Evolutionary conservation across 2,888 invertebrate genomes (phyloP), one percentile per base, ranked within the genome.

Genomic region (Augiades crinisus): DNA sequence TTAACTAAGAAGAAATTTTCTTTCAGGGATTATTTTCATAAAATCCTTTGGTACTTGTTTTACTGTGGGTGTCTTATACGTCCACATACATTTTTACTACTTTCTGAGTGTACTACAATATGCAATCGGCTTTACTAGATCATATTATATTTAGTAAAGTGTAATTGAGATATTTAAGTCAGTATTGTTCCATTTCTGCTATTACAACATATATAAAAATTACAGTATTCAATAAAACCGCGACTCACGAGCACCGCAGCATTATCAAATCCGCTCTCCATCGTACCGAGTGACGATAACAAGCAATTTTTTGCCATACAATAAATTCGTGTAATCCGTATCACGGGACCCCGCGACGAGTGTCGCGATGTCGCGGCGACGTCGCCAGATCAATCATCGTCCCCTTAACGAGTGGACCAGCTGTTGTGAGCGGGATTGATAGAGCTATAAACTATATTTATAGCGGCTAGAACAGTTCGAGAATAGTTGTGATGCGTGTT

Each of bases 391-490:
- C 89, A 75, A 81, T 89, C 89, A 88, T 87, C 87, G 80, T 72
- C 74, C 66, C 65, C 75, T 83, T 87, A 88, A 86, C 85, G 87
- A 84, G 78, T 73, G 63, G 58, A 60, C 69, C 87, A 86, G 87
- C 88, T 88, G 88, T 75, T 85, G 74, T 75, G 67, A 61, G 59
- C 63, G 68, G 67, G 86, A 87, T 86, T 87, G 85, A 87, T 88
- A 74, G 83, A 76, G 72, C 82, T 77, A 83, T 87, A 82, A 87
- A 85, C 75, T 82, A 82, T 86, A 87, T 86, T 86, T 86, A 86
- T 85, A 82, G 82, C 68, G 62, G 69, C 62, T 59, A 66, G 68
- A 72, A 75, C 68, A 70, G 74, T 73, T 75, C 74, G 70, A 67
- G 77, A 78, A 79, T 77, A 80, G 76, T 74, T 58, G 66, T 71